Base-by-base conservation (phyloP, 2,888 invertebrate species). In the Eristalinus sepulchralis region DNA sequence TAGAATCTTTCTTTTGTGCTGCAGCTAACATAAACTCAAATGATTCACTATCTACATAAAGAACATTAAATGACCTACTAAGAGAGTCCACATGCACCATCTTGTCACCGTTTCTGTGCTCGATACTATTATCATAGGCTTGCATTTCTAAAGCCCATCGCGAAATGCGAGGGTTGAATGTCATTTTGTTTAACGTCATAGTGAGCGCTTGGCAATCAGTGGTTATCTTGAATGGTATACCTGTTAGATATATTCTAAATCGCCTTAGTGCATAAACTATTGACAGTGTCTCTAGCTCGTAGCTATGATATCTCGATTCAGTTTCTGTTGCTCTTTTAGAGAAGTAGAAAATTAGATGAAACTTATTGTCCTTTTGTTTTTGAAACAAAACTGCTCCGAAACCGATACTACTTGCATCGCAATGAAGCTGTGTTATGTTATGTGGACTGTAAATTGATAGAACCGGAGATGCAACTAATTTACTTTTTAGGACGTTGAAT, bases 261-360 rank as follows among this genome's bases (percentile, higher is more conserved):
- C 71, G 20, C 9, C 57, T 66, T 59, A n/a, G n/a, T n/a, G n/a
- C n/a, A 39, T 76, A 71, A 4, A 72, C 20, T 5, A 77, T 77
- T 6, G 78, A 64, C 10, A 77, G 34, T 0, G 77, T 72, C 57
- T 83, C 78, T 1, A 83, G 63, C 20, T 83, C 78, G 47, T 73
- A 73, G 3, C 89, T 89, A 31, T 89, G 89, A 67, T 91, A 91
- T 13, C 89, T 89, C 8, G 36, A 22, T 87, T 92, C 90, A 0
- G 82, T 22, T 3, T 39, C 68, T 8, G 89, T 88, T 1, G 91
- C 87, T 34, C 87, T 78, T 63, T 88, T 89, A 27, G 89, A 90
- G 57, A 78, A 89, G 76, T 90, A 91, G 2, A 88, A 62, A 47
- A 33, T 17, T 22, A 17, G 53, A 55, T 55, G 53, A 20, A 55